Evolutionary conservation across 2,113 vertebrate species (phyloP), one percentile per base, ranked within the genome.

Genomic region (Pycnonotus jocosus): DNA sequence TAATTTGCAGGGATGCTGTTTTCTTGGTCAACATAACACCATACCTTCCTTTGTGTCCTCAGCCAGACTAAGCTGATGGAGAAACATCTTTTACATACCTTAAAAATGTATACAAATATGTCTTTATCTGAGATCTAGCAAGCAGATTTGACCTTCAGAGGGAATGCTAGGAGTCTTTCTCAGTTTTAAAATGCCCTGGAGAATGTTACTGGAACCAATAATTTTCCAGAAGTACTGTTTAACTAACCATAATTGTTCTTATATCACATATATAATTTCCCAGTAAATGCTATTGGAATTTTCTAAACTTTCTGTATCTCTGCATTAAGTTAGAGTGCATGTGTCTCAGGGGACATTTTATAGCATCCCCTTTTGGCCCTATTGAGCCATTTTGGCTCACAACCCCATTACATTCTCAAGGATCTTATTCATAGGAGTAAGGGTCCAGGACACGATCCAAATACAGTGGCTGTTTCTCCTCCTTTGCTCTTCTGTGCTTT

Each of bases 151-250:
- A 90, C 87, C 71, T 76, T 87, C 13, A 7, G 27, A 85, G 6
- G 1, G 20, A 23, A 79, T 60, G 4, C 13, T 87, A 73, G 40
- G 15, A 74, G 37, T 51, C 47, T 2, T 82, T 77, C 27, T 79
- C 17, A 53, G 65, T 88, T 87, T 76, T 72, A 14, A 79, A 82
- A 40, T 56, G 27, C 48, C 37, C 31, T 60, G 38, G 48, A 79
- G 54, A 92, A 61, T 35, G 66, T 72, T 92, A 88, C 61, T 79
- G 37, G 42, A 95, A 80, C 53, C 37, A 72, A 16, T 76, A 82
- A 86, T 96, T 93, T 96, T 83, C n/a, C n/a, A 72, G 37, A 95
- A 92, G 28, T 92, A 65, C 54, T 80, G 12, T 85, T 93, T 80
- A 77, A 57, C 78, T 92, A 81, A 91, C 53, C 70, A 64, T 86